Conservation (phyloP, 92 coral and sea anemone species). For the Blastomussa wellsi region DNA sequence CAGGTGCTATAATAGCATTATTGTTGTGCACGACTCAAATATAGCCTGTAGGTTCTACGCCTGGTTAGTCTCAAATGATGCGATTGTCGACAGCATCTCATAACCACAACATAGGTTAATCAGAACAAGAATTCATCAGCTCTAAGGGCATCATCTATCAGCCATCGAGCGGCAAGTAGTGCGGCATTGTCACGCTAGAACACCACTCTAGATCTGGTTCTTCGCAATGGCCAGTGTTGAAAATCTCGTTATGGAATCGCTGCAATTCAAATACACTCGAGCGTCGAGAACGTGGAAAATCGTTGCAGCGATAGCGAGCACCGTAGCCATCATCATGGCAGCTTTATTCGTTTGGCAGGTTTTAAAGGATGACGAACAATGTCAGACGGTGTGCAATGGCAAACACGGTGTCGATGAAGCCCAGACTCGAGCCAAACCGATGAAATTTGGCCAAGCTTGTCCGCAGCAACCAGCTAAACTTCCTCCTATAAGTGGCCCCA, state of each 20-base stretch:
- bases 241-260: slow-evolving; percentile 43
- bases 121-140: not conserved
- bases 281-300: slow-evolving; percentile 21
- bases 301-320: slow-evolving; percentile 24
- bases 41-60: not conserved
- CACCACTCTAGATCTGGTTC: not conserved
- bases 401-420: not conserved
- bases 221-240: slow-evolving; percentile 35
- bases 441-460: slow-evolving; percentile 9
- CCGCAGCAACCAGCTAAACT: slow-evolving; percentile 33
- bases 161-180: not conserved
- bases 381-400: not conserved
- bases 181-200: not conserved
- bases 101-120: not conserved
- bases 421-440: not conserved
- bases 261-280: slow-evolving; percentile 14
- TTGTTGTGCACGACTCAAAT: not conserved
- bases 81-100: not conserved
- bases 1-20: slow-evolving; percentile 4
- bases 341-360: slow-evolving; percentile 46
- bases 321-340: slow-evolving; percentile 26
- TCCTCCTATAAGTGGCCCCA: slow-evolving; percentile 2
- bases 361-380: slow-evolving; percentile 16
- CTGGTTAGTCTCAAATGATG: not conserved
- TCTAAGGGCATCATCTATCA: not conserved